Evolutionary conservation across 2,888 invertebrate species (phyloP).

Genomic region (Chaetogeoica ovagalla): DNA sequence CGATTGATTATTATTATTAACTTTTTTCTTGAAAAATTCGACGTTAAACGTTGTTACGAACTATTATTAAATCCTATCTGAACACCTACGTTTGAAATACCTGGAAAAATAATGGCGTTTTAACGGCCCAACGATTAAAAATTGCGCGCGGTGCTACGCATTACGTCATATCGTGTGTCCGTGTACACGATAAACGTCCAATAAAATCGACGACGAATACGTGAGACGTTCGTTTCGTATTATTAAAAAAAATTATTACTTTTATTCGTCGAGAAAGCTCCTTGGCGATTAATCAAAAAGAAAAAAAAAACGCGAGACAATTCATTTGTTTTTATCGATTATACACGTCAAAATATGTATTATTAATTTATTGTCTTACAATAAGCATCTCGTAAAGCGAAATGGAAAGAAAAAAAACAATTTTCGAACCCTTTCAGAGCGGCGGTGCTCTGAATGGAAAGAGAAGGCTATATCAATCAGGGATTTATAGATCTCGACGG

Average conservation of each 20-base stretch:
- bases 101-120: background rate
- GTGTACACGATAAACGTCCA: background rate
- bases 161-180: background rate
- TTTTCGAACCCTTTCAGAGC: slow-evolving; percentile 3
- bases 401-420: background rate
- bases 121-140: background rate
- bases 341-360: background rate
- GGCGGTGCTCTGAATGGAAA: no score
- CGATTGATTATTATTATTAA: no score
- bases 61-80: no score
- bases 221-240: slow-evolving; percentile 10
- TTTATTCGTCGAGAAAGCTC: slow-evolving; percentile 19
- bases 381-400: background rate
- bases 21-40: no score
- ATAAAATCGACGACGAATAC: background rate
- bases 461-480: slow-evolving; percentile 53
- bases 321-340: slow-evolving; percentile 34
- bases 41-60: no score
- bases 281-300: slow-evolving; percentile 32
- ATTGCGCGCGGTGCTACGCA: background rate
- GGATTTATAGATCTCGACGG: slow-evolving; percentile 25
- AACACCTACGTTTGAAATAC: no score
- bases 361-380: background rate
- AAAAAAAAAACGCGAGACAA: slow-evolving; percentile 4
- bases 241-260: background rate